Evolutionary conservation across 2,113 vertebrate genomes (phyloP).

Genomic region (Cynocephalus volans): DNA sequence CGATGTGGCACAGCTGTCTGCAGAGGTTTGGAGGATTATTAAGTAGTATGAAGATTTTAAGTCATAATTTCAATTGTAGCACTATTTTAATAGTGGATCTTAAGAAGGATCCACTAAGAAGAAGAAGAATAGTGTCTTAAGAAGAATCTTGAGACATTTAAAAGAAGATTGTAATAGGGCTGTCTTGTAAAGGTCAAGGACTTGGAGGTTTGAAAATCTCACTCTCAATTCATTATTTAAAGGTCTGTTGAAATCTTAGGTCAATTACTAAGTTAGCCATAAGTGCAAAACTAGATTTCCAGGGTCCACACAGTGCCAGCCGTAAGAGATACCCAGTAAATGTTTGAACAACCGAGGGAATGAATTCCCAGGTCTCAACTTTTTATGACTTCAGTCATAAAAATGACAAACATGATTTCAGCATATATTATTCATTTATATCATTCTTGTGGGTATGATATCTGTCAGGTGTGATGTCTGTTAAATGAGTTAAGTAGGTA

Average conservation of each 20-base stretch:
- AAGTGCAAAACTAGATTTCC: neutral
- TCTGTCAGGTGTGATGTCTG: neutral
- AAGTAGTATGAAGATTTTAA: neutral
- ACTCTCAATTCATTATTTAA: neutral
- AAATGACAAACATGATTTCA: neutral
- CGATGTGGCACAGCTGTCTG: slow-evolving; percentile 45
- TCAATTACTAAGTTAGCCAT: neutral
- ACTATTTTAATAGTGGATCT: neutral
- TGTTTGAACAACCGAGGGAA: neutral
- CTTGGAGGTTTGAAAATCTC: neutral
- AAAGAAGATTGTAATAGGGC: neutral
- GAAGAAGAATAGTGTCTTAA: no score
- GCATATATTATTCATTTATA: neutral
- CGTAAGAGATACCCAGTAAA: neutral
- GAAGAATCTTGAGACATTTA: slow-evolving; percentile 15
- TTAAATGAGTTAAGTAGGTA: neutral
- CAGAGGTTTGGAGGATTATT: neutral
- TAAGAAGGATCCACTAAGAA: no score
- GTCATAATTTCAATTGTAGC: neutral
- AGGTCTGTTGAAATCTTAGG: slow-evolving; percentile 8
- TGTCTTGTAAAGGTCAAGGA: slow-evolving; percentile 7
- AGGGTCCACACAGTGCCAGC: neutral
- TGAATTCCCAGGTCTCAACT: neutral
- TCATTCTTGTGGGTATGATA: neutral
- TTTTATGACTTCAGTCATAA: neutral